Evolutionary conservation across 2,888 invertebrate genomes (phyloP), one percentile per base, ranked within the genome.

Genomic region (Diogma glabrata): DNA sequence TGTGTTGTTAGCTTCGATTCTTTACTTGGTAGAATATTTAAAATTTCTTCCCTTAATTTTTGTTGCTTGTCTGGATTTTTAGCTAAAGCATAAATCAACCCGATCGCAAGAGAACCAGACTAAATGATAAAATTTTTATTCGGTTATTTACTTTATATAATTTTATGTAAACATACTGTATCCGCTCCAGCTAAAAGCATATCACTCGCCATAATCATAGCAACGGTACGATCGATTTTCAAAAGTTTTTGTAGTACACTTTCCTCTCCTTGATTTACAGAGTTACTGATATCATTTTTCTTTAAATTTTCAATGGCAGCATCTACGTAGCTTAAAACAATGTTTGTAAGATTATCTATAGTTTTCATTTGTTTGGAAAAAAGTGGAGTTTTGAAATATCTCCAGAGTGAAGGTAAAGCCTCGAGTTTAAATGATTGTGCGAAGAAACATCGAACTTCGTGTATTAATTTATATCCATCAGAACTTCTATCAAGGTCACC

Each of bases 111-210:
- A 47, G 72, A 72, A 12, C 70, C 60, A 7, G 73, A 74, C 75
- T 75, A 56, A 7, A 64, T 66, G 17, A 40, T 17, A 47, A 23
- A 23, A 14, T 23, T 46, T 16, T 23, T 9, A 26, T 20, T 30
- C 12, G 12, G 9, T 12, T 28, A 12, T 28, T 28, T 12, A 10
- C 14, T 6, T 4, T 19, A 3, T 2, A 45, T 9, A 69, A 70
- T 20, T 1, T 22, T 3, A 19, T 40, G 19, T n/a, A 28, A 12
- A 28, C 52, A 50, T 67, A 87, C 84, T 50, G 84, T 84, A 62
- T 86, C 85, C 36, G 82, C 75, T 51, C 84, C 84, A 43, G 82
- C 84, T 47, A 77, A 67, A 23, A 85, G 59, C 78, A 84, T 78
- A 63, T 85, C 85, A 57, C 78, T 73, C 1, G 79, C 79, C 78